Evolutionary conservation across 2,113 vertebrate genomes (phyloP).

Genomic region (Tylochromis polylepis): DNA sequence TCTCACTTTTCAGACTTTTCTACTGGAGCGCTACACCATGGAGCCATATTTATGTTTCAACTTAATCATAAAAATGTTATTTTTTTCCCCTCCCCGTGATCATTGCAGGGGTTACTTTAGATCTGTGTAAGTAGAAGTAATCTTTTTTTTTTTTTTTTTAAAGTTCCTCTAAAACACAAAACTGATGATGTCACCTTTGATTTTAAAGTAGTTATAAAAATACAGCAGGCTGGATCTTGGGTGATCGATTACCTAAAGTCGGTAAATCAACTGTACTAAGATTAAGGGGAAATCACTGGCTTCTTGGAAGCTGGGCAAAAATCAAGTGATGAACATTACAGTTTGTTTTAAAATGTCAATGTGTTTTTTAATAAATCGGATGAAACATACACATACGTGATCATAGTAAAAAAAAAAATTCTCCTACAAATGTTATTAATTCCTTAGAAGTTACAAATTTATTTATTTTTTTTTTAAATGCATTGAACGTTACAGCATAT

Average conservation of each 20-base stretch:
- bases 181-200: neutral
- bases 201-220: fast-evolving
- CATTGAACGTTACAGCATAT: neutral
- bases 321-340: neutral
- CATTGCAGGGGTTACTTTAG: too few relatives aligned
- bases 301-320: neutral
- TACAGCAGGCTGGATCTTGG: neutral
- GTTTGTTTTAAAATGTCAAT: neutral
- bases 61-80: too few relatives aligned
- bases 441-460: neutral
- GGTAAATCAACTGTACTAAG: neutral
- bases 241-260: neutral
- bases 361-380: neutral
- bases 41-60: too few relatives aligned
- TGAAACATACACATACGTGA: neutral
- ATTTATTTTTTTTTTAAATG: too few relatives aligned
- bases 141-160: too few relatives aligned
- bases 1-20: too few relatives aligned
- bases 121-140: too few relatives aligned
- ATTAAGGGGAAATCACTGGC: neutral
- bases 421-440: neutral
- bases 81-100: too few relatives aligned
- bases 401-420: neutral
- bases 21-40: too few relatives aligned
- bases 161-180: neutral